Percentiles rank a stretch among this genome's conserved stretches.
Evolutionary conservation across 2,888 invertebrate species (phyloP).

Genomic region (Embidobia sp.): DNA sequence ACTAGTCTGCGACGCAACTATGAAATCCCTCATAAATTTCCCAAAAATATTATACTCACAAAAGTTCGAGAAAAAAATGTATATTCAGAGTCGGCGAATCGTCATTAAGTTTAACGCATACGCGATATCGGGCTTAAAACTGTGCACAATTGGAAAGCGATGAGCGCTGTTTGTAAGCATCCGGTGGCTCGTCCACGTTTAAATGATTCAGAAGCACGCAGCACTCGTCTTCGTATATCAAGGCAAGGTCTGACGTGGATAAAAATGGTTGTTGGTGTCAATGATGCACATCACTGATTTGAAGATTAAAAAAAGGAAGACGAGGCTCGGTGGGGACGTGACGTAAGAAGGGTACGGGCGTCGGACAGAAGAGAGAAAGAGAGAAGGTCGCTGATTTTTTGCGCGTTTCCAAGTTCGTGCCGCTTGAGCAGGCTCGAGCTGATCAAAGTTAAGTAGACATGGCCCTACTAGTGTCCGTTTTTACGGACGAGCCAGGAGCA

Average conservation of each 20-base stretch:
- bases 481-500: slow-evolving; percentile 70
- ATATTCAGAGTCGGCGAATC: too few species aligned
- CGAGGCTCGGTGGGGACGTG: neutral
- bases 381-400: slow-evolving; percentile 61
- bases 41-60: too few species aligned
- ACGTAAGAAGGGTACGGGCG: neutral
- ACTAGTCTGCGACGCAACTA: too few species aligned
- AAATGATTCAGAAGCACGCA: slow-evolving; percentile 10
- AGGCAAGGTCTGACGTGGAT: slow-evolving; percentile 31
- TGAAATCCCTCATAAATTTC: too few species aligned
- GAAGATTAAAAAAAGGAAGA: slow-evolving; percentile 52
- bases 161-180: too few species aligned
- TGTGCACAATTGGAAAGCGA: too few species aligned
- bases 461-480: slow-evolving; percentile 64
- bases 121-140: too few species aligned
- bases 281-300: slow-evolving; percentile 65
- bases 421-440: slow-evolving; percentile 78
- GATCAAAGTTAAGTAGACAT: slow-evolving; percentile 81
- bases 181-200: slow-evolving; percentile 8
- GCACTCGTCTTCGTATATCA: slow-evolving; percentile 17
- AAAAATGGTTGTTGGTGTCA: slow-evolving; percentile 58
- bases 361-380: slow-evolving; percentile 26
- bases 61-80: too few species aligned
- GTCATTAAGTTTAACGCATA: too few species aligned
- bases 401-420: slow-evolving; percentile 70